Evolutionary conservation across 2,113 vertebrate genomes (phyloP).

Genomic region (Phyllostomus hastatus): DNA sequence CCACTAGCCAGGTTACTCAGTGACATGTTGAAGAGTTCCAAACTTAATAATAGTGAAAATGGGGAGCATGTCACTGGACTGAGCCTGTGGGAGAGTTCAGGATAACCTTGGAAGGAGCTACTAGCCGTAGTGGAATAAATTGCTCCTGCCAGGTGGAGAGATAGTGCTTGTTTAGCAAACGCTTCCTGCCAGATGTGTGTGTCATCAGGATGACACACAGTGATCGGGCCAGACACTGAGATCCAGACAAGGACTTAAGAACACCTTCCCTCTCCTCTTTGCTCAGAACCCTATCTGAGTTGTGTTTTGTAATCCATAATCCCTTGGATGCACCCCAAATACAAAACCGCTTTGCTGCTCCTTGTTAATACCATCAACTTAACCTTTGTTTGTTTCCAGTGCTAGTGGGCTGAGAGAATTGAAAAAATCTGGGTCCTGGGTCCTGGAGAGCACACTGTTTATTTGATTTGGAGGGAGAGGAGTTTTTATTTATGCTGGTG

Average conservation of each 20-base stretch:
- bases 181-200: not conserved
- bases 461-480: conserved; percentile 44
- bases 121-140: not conserved
- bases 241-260: not conserved
- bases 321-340: not conserved
- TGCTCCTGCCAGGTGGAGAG: not conserved
- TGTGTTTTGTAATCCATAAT: not conserved
- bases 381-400: not conserved
- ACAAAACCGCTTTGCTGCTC: not conserved
- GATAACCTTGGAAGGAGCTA: not conserved
- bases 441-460: conserved; percentile 17
- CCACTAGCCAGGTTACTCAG: not conserved
- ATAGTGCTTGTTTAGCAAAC: not conserved
- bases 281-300: not conserved
- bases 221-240: not conserved
- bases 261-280: not conserved
- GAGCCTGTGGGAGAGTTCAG: not conserved
- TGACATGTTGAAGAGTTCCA: not conserved
- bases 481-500: conserved; percentile 40
- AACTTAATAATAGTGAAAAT: not conserved
- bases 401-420: not conserved
- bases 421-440: not conserved
- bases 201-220: not conserved
- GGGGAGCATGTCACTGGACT: not conserved
- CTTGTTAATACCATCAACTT: not conserved